Base-by-base conservation (phyloP, 2,888 invertebrate species). In the Helicoverpa assulta region DNA sequence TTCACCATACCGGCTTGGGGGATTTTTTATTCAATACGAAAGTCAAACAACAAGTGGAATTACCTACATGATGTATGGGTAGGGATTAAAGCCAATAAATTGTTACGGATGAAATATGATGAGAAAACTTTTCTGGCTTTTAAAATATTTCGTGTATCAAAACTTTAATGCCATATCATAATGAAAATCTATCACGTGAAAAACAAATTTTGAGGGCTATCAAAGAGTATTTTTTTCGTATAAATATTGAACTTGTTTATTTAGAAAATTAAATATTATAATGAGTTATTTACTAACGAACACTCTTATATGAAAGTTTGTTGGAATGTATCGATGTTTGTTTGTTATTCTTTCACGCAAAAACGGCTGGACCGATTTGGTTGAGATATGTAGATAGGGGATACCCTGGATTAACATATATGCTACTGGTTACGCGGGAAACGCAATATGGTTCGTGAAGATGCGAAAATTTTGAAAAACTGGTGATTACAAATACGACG, bases 1-100 rank as follows among this genome's bases (percentile, higher is more conserved):
- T 84, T 82, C 80, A 64, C 73, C 63, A 61, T 70, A 63, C 73
- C 52, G 58, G 61, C 33, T 57, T 65, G 58, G 55, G 64, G 56
- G 59, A 57, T 71, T 71, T 70, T 70, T 70, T 67, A 66, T 67
- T 51, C 29, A 62, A 73, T 67, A 63, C 62, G 70, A 55, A 75
- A 70, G 55, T 77, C 70, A 78, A 80, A 82, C 47, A 70, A 64
- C 47, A 33, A 10, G 29, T 21, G 57, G 51, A 59, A 58, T 54
- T 70, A 64, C 62, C 7, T 64, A 64, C 62, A 10, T 64, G 21
- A 59, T 70, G 50, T 53, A 56, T 64, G 70, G 18, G 2, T 43
- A 29, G 14, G 37, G 14, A 54, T 61, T 21, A 47, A 47, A 40
- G n/a, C 7, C 2, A 60, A 60, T 26, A 60, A n/a, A 70, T 60